These are phyloP conservation scores for Zosterops pallidus DNA, from an alignment of 2,113 vertebrate genomes.

Conservation along the genomic window DNA sequence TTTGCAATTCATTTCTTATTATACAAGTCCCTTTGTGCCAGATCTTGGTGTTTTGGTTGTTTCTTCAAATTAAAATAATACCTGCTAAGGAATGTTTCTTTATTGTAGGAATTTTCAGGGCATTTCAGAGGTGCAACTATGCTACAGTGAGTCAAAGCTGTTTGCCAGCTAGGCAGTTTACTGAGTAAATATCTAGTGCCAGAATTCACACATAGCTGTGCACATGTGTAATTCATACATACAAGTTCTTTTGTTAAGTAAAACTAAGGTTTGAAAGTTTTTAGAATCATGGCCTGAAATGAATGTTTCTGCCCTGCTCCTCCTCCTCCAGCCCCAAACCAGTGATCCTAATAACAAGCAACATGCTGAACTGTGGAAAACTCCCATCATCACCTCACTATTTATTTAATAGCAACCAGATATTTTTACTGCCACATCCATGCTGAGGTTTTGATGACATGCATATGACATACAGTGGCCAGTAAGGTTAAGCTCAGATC, in stretches of 20 bases:
- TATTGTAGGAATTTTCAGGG: neutral
- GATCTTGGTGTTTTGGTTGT: neutral
- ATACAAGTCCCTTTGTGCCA: neutral
- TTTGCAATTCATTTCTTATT: neutral
- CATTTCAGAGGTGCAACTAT: neutral
- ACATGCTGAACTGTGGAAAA: neutral
- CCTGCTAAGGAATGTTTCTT: neutral
- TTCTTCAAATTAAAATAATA: neutral
- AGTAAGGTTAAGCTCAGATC: constrained; percentile 42
- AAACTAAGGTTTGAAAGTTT: neutral
- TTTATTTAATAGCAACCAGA: neutral
- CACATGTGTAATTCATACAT: neutral
- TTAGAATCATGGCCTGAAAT: neutral
- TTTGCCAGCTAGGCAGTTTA: neutral
- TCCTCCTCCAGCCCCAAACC: neutral
- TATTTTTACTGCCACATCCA: constrained; percentile 17
- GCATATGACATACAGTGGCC: neutral
- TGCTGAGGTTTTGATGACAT: constrained; percentile 27
- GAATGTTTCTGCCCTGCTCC: neutral
- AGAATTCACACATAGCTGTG: neutral
- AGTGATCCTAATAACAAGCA: neutral
- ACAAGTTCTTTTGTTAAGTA: neutral
- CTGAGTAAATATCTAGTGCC: neutral
- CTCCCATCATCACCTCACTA: neutral
- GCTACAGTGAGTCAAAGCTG: neutral